phyloP scores from a whole-genome alignment of 2,113 vertebrate genomes.

The Gallinago media region DNA sequence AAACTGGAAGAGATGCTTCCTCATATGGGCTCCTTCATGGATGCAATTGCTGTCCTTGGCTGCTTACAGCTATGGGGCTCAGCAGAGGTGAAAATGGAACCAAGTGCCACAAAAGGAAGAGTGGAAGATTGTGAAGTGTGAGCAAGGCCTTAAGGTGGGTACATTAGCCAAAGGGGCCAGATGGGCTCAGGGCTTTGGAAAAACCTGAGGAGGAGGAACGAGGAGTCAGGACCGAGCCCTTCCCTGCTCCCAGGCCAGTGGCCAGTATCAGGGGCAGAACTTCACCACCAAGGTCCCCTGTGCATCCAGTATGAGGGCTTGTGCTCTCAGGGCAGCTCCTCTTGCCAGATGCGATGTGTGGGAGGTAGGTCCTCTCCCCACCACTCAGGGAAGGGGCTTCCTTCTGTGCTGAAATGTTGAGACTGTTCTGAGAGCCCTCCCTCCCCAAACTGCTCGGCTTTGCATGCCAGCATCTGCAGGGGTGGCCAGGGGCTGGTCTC shows the following conservation, averaged over 20 bases:
- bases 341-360: accelerated
- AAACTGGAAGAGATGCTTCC: not conserved
- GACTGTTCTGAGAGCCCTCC: not conserved
- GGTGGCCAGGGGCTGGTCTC: not conserved
- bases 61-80: not conserved
- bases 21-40: accelerated
- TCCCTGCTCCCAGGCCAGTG: not conserved
- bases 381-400: not conserved
- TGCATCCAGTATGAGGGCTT: accelerated
- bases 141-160: not conserved
- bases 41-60: not conserved
- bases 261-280: not conserved
- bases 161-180: not conserved
- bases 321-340: not conserved
- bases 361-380: not conserved
- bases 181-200: not conserved
- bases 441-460: not conserved
- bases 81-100: not conserved
- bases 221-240: not conserved
- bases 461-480: not conserved
- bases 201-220: not conserved
- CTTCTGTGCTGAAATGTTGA: not conserved
- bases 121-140: not conserved
- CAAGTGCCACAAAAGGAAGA: not conserved
- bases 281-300: not conserved